Evolutionary conservation across 2,113 vertebrate genomes (phyloP), one percentile per base, ranked within the genome.

Genomic region (Catagonus wagneri): DNA sequence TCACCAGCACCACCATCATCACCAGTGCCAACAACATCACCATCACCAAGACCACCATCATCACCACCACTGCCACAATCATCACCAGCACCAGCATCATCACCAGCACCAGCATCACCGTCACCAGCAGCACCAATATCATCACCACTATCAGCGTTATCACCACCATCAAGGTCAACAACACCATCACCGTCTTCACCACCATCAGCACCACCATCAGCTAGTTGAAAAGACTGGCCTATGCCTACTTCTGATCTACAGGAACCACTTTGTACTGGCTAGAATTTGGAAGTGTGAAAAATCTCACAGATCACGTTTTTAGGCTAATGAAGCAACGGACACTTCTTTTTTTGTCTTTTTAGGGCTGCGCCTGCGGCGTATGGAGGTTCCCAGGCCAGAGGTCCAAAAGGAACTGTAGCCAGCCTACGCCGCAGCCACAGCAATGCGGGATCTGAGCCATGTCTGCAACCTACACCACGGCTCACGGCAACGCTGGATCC

Each of bases 231-330:
- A 4, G 3, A 63, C 0, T 78, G 63, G 63, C 20, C 22, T 54
- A n/a, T 22, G 7, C 83, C 89, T 34, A 50, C 50, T 81, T 95
- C 85, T 89, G 50, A 89, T 54, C 65, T 20, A 50, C 20, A 75
- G 2, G 36, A 72, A 95, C 54, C 34, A n/a, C 34, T 63, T 10
- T n/a, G 10, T 4, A 34, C 32, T 20, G 56, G 34, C 15, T 80
- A 34, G 68, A 66, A 79, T 81, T 1, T 27, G 56, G 63, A 93
- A 52, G 23, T 1, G 11, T 16, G 23, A 83, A 80, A 50, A 71
- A 52, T 56, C 76, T 84, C 83, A 89, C 20, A 92, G 60, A 76
- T 44, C 15, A 36, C 14, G n/a, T 58, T 88, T 72, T 88, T 89
- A 61, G 25, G 74, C 58, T 74, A 89, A 93, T 4, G 27, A 50